Evolutionary conservation across 1,140 invertebrate species (phyloP).

Genomic region (Drosophila subobscura): DNA sequence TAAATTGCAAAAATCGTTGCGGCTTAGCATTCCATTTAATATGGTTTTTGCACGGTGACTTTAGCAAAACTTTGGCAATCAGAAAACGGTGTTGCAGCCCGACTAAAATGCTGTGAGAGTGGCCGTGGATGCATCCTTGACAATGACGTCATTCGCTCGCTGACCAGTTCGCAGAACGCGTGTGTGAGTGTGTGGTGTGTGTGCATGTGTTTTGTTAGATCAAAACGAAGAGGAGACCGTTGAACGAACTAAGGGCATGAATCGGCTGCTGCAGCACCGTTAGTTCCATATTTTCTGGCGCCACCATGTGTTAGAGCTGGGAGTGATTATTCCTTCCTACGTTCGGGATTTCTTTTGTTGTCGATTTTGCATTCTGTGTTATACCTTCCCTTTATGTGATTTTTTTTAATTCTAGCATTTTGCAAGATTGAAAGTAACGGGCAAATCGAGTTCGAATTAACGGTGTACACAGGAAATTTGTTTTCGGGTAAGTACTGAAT

Average conservation of each 20-base stretch:
- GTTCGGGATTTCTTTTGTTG: not conserved
- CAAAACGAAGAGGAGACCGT: slow-evolving; percentile 21
- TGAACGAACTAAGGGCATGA: slow-evolving; percentile 3
- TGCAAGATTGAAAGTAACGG: not conserved
- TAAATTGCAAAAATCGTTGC: too few relatives aligned
- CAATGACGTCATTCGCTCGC: slow-evolving; percentile 47
- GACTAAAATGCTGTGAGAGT: slow-evolving; percentile 1
- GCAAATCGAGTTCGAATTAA: slow-evolving; percentile 1
- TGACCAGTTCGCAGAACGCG: slow-evolving; percentile 28
- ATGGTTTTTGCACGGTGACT: too few relatives aligned
- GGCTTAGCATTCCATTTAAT: too few relatives aligned
- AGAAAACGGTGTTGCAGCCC: too few relatives aligned
- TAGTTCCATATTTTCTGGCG: slow-evolving; percentile 2
- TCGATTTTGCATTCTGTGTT: not conserved
- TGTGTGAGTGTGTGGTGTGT: slow-evolving; percentile 6
- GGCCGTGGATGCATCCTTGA: slow-evolving; percentile 38
- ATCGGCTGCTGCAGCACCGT: slow-evolving; percentile 6
- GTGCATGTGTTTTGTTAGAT: slow-evolving; percentile 32
- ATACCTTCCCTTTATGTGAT: slow-evolving; percentile 16
- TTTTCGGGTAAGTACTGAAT: slow-evolving; percentile 27
- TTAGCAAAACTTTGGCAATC: too few relatives aligned
- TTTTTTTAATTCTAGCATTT: slow-evolving; percentile 46
- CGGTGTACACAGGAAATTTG: slow-evolving; percentile 9
- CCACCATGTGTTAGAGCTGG: too few relatives aligned
- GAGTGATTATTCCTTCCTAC: not conserved